Evolutionary conservation across 64 coral and sea anemone species (phyloP), one percentile per base, ranked within the genome.

Genomic region (Orbicella faveolata): DNA sequence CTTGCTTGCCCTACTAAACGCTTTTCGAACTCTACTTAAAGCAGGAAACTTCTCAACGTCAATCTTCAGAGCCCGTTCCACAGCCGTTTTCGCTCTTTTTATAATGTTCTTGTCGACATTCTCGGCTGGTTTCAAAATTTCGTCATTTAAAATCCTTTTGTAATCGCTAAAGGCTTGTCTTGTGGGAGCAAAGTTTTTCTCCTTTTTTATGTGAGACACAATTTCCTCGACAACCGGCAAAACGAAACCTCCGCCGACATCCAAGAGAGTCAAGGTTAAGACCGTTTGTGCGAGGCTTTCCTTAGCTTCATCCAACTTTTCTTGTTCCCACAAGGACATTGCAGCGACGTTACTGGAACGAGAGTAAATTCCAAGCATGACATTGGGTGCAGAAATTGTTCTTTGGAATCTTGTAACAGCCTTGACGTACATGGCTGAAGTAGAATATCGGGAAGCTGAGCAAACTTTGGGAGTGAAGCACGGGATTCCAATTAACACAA

Each of bases 291-390:
- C 35, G 51, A 79, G 37, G 36, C 17, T 36, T 52, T 79, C 77
- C 18, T 79, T 79, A 36, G 77, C 77, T 79, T 79, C 37, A 2
- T 48, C 77, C n/a, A 79, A 15, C 41, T 79, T 79, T 79, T 79
- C 77, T 16, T 79, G 77, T 79, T 79, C 77, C 53, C 48, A 36
- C 21, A 79, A n/a, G 16, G 44, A 19, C 51, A 79, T 7, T 3
- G 77, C 12, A n/a, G 77, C 77, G 77, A 79, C 77, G 36, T 11
- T 79, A 48, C 77, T 51, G 36, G 77, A 79, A 23, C 36, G 77
- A 34, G 77, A 79, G 77, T 52, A 79, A 17, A 36, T 36, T 37
- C 77, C 77, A 21, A 79, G 39, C 17, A 79, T 6, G 17, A 37
- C 51, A 36, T 79, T 79, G 30, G 77, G 77, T 15, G 51, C 77